These are phyloP conservation scores for Pimephales promelas DNA, from an alignment of 2,113 vertebrate species.

Conservation along the genomic window DNA sequence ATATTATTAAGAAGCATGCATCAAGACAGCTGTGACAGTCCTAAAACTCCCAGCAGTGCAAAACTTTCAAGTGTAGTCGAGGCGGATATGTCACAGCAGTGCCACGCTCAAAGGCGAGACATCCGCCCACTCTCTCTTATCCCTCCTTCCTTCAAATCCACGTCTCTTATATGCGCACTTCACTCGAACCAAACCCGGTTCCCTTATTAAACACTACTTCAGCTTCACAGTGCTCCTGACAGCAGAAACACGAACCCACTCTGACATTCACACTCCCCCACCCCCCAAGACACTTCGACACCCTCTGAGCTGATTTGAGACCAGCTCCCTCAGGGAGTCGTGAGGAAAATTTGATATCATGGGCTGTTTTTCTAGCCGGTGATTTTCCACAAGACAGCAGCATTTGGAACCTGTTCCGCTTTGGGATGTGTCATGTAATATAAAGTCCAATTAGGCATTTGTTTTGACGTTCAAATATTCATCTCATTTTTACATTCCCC, in stretches of 20 bases:
- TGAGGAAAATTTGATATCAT: slow-evolving; percentile 32
- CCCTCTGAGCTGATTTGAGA: slow-evolving; percentile 1
- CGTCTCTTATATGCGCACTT: slow-evolving; percentile 18
- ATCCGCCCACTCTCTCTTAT: slow-evolving; percentile 37
- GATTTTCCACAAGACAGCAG: slow-evolving; percentile 37
- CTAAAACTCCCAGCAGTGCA: slow-evolving; percentile 32
- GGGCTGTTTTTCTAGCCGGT: slow-evolving; percentile 6
- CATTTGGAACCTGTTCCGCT: slow-evolving; percentile 22
- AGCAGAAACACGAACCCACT: slow-evolving; percentile 20
- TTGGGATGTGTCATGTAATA: slow-evolving; percentile 26
- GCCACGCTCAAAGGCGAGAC: slow-evolving; percentile 18
- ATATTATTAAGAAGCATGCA: slow-evolving; percentile 34
- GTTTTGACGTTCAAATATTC: slow-evolving; percentile 33
- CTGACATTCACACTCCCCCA: slow-evolving; percentile 11
- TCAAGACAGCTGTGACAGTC: slow-evolving; percentile 38
- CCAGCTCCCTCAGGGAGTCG: slow-evolving; percentile 26
- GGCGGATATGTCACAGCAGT: slow-evolving; percentile 13
- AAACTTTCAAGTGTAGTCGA: slow-evolving; percentile 33
- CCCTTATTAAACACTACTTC: slow-evolving; percentile 38
- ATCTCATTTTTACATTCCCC: slow-evolving; percentile 15
- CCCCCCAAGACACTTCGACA: slow-evolving; percentile 13
- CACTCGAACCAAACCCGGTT: slow-evolving; percentile 20
- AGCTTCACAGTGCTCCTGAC: slow-evolving; percentile 33
- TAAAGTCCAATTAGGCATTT: slow-evolving; percentile 38
- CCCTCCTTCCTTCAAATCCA: slow-evolving; percentile 28